Evolutionary conservation across 2,113 vertebrate species (phyloP).

Genomic region (Rhinogobius similis): DNA sequence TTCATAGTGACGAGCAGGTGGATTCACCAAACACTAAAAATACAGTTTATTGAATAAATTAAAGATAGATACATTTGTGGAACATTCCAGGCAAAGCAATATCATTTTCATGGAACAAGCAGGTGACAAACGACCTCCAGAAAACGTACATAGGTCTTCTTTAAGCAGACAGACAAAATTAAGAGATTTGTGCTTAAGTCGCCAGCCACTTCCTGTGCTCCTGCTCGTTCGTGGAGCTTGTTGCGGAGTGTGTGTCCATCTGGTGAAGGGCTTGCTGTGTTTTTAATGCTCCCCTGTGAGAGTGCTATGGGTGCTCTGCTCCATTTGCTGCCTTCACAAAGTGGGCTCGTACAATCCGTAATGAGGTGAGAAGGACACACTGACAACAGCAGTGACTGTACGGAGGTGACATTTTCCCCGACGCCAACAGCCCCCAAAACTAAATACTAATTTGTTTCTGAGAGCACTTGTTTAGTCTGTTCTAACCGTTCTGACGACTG

Average conservation of each 20-base stretch:
- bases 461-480: conserved; percentile 29
- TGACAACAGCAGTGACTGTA: conserved; percentile 50
- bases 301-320: conserved; percentile 32
- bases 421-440: conserved; percentile 28
- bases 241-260: conserved; percentile 28
- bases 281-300: conserved; percentile 42
- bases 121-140: no score
- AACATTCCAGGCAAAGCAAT: no score
- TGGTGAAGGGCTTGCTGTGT: conserved; percentile 29
- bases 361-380: conserved; percentile 39
- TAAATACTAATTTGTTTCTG: conserved; percentile 46
- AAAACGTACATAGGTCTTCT: no score
- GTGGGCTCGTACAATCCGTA: conserved; percentile 19
- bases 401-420: conserved; percentile 45
- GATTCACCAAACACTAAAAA: no score
- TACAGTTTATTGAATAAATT: no score
- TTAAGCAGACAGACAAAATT: neutral
- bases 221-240: conserved; percentile 15
- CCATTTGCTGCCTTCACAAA: conserved; percentile 36
- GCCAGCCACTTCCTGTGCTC: neutral
- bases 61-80: no score
- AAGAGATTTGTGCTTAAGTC: conserved; percentile 16
- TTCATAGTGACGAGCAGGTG: no score
- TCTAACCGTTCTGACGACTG: conserved; percentile 26
- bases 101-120: no score